phyloP scores from a whole-genome alignment of 2,113 vertebrate genomes.

The Chionomys nivalis region DNA sequence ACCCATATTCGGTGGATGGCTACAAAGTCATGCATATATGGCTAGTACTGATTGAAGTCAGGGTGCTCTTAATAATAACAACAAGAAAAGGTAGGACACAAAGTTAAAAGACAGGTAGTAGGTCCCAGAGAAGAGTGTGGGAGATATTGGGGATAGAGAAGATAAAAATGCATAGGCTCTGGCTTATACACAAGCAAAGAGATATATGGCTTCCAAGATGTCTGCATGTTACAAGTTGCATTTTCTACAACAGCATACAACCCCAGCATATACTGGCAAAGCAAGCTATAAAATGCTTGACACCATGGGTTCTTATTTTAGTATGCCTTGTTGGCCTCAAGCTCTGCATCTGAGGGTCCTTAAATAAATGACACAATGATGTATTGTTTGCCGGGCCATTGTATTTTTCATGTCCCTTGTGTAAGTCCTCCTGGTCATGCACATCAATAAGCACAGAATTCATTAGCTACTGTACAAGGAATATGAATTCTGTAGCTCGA shows the following conservation, averaged over 20 bases:
- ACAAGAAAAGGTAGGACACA: background rate
- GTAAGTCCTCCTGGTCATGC: conserved; percentile 54
- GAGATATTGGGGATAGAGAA: background rate
- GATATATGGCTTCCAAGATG: background rate
- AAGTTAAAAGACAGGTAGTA: background rate
- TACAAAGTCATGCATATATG: no score
- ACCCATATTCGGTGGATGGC: no score
- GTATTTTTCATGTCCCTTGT: conserved; percentile 39
- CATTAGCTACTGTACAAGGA: conserved; percentile 38
- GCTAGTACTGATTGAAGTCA: no score
- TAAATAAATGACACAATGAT: conserved; percentile 60
- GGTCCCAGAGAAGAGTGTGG: no score
- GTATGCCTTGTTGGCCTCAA: conserved; percentile 43
- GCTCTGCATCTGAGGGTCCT: conserved; percentile 1
- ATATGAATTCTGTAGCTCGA: background rate
- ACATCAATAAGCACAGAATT: conserved; percentile 70
- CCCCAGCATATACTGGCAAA: background rate
- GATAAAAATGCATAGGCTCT: background rate
- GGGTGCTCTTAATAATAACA: background rate
- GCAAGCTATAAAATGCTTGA: conserved; percentile 43
- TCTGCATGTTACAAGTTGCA: background rate
- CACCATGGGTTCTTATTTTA: conserved; percentile 11
- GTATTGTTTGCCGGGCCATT: conserved; percentile 38
- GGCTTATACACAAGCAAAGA: background rate
- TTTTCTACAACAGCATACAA: background rate